Conservation (phyloP, 2,113 vertebrate species). For the Myocastor coypus region DNA sequence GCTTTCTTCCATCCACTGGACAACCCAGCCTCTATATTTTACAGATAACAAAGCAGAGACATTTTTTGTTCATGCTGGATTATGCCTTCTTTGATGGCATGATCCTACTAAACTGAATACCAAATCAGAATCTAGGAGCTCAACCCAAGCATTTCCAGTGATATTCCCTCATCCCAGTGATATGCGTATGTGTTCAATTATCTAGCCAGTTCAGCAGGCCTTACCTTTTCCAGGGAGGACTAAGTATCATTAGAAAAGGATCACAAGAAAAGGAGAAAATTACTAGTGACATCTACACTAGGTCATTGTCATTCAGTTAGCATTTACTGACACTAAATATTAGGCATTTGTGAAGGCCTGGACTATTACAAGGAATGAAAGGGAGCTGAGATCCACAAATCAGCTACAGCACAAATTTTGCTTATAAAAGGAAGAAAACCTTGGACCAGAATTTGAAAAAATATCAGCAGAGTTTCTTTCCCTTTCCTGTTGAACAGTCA, state of each 20-base stretch:
- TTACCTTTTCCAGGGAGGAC: neutral
- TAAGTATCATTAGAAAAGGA: neutral
- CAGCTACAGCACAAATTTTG: neutral
- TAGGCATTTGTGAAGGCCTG: slow-evolving; percentile 40
- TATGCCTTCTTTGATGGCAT: neutral
- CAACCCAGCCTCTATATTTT: neutral
- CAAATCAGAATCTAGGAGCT: neutral
- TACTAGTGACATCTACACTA: neutral
- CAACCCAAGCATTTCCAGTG: neutral
- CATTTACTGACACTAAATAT: neutral
- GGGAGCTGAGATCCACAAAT: neutral
- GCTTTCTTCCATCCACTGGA: neutral
- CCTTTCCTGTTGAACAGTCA: neutral
- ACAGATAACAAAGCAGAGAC: accelerated
- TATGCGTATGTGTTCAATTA: neutral
- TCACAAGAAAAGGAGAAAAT: neutral
- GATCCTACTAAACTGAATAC: neutral
- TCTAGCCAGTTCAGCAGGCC: neutral
- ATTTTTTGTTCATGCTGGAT: neutral
- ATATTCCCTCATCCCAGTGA: neutral
- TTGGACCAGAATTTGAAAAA: neutral
- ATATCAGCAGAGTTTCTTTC: accelerated
- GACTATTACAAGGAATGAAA: slow-evolving; percentile 9
- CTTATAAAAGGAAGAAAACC: slow-evolving; percentile 7
- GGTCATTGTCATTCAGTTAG: neutral